Percentiles rank a stretch among this genome's conserved stretches.
These are phyloP conservation scores for Cichlasoma orientale DNA, from an alignment of 2,797 vertebrate species.

Conservation along the genomic window DNA sequence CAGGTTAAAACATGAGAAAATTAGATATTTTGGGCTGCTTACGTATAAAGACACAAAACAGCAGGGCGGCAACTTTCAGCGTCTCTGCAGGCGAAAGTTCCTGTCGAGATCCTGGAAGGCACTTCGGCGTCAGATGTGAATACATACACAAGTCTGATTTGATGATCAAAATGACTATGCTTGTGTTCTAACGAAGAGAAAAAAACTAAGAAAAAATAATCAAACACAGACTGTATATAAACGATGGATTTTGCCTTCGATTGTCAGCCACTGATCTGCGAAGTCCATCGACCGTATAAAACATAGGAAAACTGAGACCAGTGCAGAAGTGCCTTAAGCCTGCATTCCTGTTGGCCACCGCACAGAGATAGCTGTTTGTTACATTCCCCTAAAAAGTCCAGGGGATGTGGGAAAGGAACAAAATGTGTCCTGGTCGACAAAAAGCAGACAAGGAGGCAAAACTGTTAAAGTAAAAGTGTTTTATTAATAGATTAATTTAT, in stretches of 20 bases:
- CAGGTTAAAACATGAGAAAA: neutral
- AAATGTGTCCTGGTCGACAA: too few relatives aligned
- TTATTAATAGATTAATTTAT: too few relatives aligned
- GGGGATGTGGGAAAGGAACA: too few relatives aligned
- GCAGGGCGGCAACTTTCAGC: neutral
- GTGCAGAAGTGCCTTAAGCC: neutral
- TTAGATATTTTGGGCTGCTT: neutral
- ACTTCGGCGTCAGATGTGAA: neutral
- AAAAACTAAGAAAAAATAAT: neutral
- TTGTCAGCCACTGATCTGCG: neutral
- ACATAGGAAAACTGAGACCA: neutral
- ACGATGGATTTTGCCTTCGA: neutral
- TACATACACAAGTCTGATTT: neutral
- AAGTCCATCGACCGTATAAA: neutral
- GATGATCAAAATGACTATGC: neutral
- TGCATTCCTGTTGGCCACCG: neutral
- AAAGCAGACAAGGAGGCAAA: too few relatives aligned
- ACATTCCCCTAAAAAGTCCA: too few relatives aligned
- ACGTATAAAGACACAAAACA: neutral
- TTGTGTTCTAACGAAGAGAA: neutral
- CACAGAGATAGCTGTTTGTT: neutral
- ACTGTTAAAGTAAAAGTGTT: too few relatives aligned
- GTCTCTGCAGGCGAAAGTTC: neutral
- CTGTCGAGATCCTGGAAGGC: neutral
- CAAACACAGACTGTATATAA: neutral